Evolutionary conservation across 2,113 vertebrate genomes (phyloP).

Genomic region (Mesoclemmys tuberculata): DNA sequence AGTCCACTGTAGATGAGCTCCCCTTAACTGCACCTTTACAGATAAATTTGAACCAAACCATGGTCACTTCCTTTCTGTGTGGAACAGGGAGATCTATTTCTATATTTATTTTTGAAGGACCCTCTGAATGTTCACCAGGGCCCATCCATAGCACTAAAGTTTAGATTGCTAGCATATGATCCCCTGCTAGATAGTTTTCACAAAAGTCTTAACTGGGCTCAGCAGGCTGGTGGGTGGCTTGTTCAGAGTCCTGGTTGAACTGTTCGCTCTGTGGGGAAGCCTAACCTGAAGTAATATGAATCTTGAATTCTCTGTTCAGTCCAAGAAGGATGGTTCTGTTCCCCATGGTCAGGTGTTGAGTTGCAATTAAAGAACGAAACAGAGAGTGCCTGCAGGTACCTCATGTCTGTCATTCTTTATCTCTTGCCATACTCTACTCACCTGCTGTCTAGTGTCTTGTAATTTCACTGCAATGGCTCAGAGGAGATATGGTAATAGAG

Average conservation of each 20-base stretch:
- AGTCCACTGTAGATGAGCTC: background rate
- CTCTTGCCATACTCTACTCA: background rate
- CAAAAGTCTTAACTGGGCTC: background rate
- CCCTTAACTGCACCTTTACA: background rate
- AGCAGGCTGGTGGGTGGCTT: background rate
- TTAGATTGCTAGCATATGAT: fast-evolving
- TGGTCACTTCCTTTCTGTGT: background rate
- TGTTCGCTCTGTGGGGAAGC: background rate
- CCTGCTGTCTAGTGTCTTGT: background rate
- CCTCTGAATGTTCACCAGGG: fast-evolving
- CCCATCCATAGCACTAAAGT: background rate
- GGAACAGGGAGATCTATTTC: fast-evolving
- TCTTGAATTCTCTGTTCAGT: fast-evolving
- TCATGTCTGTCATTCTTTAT: fast-evolving
- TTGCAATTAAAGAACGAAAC: background rate
- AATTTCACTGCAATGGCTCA: fast-evolving
- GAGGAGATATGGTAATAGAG: background rate
- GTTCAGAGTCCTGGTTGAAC: background rate
- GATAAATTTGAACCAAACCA: fast-evolving
- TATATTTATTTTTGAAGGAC: background rate
- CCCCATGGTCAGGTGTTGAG: fast-evolving
- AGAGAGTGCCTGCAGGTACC: background rate
- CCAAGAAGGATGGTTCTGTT: background rate
- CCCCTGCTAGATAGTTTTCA: background rate
- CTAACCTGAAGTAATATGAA: background rate